Evolutionary conservation across 2,113 vertebrate species (phyloP).

Genomic region (Alces alces): DNA sequence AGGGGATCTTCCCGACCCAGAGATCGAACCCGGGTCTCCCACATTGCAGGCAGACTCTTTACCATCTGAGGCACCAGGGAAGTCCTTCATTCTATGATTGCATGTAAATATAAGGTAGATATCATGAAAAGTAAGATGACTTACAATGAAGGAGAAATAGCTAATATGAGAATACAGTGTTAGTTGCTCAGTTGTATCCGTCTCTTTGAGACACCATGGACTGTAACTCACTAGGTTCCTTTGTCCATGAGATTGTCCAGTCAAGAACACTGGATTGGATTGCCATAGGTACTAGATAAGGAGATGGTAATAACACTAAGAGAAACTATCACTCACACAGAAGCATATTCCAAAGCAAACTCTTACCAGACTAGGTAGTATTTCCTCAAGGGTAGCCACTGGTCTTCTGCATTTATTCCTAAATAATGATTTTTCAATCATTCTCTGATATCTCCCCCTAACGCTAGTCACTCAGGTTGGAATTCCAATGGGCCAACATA

Average conservation of each 20-base stretch:
- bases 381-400: not conserved
- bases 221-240: not conserved
- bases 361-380: not conserved
- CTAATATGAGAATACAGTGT: not conserved
- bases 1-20: rapidly evolving
- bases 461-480: not conserved
- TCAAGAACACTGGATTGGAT: not conserved
- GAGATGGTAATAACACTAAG: not conserved
- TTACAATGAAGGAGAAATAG: not conserved
- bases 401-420: not conserved
- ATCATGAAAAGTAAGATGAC: not conserved
- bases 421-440: not conserved
- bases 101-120: not conserved
- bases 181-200: not conserved
- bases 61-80: not conserved
- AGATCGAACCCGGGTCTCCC: not conserved
- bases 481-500: not conserved
- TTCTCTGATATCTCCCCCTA: not conserved
- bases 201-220: not conserved
- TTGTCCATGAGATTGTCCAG: not conserved
- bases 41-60: not conserved
- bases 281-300: not conserved
- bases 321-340: not conserved
- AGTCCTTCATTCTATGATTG: not conserved
- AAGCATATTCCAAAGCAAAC: not conserved